These are phyloP conservation scores for Pseudomyrmex gracilis DNA, from an alignment of 1,140 invertebrate genomes.

Conservation along the genomic window DNA sequence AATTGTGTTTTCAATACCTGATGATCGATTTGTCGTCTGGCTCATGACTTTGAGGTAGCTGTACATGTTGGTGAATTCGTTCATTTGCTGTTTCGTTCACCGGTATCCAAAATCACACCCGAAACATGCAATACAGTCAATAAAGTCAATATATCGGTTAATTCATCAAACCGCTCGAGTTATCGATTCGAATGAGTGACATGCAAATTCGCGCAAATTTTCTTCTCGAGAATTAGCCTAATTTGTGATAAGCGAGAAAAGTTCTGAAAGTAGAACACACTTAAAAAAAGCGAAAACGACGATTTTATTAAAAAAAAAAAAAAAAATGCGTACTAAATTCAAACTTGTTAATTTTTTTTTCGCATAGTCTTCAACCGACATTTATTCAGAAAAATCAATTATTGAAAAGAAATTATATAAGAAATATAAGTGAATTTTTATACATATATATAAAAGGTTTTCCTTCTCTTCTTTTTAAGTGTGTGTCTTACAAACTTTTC, in stretches of 20 bases:
- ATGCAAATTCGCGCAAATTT: conserved; percentile 10
- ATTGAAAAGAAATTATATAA: neutral
- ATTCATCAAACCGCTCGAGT: conserved; percentile 8
- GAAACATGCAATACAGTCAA: conserved; percentile 74
- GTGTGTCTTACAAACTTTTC: neutral
- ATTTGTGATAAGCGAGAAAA: neutral
- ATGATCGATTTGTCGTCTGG: conserved; percentile 79
- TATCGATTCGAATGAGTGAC: neutral
- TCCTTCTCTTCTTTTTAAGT: neutral
- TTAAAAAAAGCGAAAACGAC: neutral
- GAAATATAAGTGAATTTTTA: neutral
- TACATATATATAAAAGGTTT: neutral
- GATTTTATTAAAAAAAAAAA: conserved; percentile 16
- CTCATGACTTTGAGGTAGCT: conserved; percentile 93
- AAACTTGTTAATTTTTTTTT: conserved; percentile 7
- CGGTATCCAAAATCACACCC: conserved; percentile 59
- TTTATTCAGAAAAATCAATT: neutral
- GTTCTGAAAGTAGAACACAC: neutral
- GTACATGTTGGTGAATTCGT: conserved; percentile 93
- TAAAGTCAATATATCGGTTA: conserved; percentile 58
- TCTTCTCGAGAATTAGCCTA: neutral
- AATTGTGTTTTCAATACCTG: conserved; percentile 76
- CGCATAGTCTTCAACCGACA: neutral
- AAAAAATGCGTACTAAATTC: neutral
- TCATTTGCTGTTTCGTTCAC: conserved; percentile 87